These are phyloP conservation scores for Aplodontia rufa DNA, from an alignment of 2,113 vertebrate genomes.

Conservation along the genomic window DNA sequence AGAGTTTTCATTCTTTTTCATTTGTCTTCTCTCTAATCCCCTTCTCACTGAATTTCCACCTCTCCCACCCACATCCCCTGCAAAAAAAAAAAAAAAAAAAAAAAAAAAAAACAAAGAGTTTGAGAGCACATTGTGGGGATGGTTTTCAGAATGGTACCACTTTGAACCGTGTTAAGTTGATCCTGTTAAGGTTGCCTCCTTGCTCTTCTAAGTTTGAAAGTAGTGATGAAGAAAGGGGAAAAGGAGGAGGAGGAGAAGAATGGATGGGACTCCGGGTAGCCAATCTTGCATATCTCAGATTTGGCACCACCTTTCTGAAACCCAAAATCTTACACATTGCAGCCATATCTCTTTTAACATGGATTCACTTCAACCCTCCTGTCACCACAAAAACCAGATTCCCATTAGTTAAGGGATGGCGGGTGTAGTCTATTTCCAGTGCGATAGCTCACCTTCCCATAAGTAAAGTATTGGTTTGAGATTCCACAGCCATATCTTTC, in stretches of 20 bases:
- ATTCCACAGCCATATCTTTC: background rate
- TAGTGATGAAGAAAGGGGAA: background rate
- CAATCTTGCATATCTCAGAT: background rate
- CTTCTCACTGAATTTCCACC: background rate
- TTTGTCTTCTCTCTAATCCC: background rate
- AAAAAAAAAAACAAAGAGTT: too few relatives aligned
- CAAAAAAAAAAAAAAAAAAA: too few relatives aligned
- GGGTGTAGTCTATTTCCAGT: background rate
- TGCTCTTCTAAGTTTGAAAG: background rate
- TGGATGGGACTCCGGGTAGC: background rate
- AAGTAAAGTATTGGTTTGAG: background rate
- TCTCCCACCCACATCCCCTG: too few relatives aligned
- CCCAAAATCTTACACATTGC: background rate
- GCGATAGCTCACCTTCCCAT: background rate
- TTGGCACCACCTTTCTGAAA: background rate
- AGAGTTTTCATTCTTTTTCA: background rate
- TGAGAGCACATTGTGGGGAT: background rate
- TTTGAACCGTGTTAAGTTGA: background rate
- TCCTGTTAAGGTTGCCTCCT: background rate
- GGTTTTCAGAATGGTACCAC: background rate
- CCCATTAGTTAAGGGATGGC: background rate
- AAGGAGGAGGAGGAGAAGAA: background rate
- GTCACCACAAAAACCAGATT: background rate
- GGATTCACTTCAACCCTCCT: background rate
- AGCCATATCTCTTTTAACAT: background rate